These are phyloP conservation scores for Valencia hispanica DNA, from an alignment of 2,797 vertebrate genomes.

Conservation along the genomic window DNA sequence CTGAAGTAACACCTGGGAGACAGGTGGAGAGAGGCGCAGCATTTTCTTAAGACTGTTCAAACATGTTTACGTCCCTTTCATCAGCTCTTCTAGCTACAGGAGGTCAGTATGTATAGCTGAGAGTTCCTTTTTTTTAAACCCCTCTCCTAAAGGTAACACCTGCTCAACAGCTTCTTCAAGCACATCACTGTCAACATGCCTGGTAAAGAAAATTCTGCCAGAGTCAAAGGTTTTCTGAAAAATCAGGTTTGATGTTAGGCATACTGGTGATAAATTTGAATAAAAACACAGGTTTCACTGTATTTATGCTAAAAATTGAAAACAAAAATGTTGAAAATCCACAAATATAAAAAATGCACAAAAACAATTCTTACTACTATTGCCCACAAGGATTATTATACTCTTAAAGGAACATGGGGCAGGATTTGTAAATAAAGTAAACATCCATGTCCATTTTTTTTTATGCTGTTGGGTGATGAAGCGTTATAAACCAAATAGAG, in stretches of 20 bases:
- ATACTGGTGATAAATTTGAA: too few species aligned
- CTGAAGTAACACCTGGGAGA: conserved; percentile 29
- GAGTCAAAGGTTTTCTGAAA: not conserved
- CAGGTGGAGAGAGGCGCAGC: not conserved
- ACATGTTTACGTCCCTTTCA: conserved; percentile 41
- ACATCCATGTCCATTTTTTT: too few species aligned
- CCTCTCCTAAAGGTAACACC: conserved; percentile 52
- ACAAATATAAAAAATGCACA: not conserved
- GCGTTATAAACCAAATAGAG: too few species aligned
- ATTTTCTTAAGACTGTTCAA: conserved; percentile 12
- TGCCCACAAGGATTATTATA: not conserved
- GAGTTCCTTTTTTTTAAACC: conserved; percentile 25
- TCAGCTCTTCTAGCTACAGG: conserved; percentile 14
- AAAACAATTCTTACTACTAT: not conserved
- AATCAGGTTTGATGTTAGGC: not conserved
- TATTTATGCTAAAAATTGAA: not conserved
- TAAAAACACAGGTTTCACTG: not conserved
- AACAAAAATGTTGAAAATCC: not conserved
- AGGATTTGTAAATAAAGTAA: too few species aligned
- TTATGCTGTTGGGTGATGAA: too few species aligned
- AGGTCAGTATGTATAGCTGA: conserved; percentile 41
- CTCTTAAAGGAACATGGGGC: too few species aligned
- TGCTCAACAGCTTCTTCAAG: conserved; percentile 39
- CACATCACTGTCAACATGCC: conserved; percentile 26
- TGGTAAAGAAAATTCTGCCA: not conserved